A percentile compares a stretch with the other conserved stretches of the same genome.
phyloP scores from a whole-genome alignment of 2,113 vertebrate species.

The Alces alces region DNA sequence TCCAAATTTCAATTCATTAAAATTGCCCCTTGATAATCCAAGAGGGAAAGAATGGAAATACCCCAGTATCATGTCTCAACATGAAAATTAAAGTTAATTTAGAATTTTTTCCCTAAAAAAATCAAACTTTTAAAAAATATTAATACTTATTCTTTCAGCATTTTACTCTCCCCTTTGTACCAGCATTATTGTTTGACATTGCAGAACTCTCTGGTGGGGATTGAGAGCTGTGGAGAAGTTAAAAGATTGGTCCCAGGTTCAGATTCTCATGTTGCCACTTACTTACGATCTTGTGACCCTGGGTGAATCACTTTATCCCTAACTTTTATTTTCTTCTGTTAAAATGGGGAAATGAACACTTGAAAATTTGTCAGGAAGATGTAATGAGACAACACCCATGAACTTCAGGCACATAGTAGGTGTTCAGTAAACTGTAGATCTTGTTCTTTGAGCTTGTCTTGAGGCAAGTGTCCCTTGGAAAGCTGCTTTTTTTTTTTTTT shows the following conservation, averaged over 20 bases:
- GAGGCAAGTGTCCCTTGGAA: not conserved
- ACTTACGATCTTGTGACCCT: not conserved
- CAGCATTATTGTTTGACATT: not conserved
- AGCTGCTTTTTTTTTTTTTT: not conserved
- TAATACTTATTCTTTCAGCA: not conserved
- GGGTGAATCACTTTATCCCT: not conserved
- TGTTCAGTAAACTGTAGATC: not conserved
- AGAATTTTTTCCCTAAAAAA: not conserved
- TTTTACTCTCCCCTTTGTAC: not conserved
- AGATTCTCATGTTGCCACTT: not conserved
- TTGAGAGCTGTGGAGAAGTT: not conserved
- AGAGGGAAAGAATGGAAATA: conserved; percentile 14
- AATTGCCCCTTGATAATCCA: not conserved
- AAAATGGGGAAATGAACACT: not conserved
- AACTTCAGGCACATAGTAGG: not conserved
- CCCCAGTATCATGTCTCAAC: not conserved
- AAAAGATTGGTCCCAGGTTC: not conserved
- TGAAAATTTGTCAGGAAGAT: not conserved
- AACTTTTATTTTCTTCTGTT: not conserved
- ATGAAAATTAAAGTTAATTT: not conserved
- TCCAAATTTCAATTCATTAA: conserved; percentile 19
- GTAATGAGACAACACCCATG: not conserved
- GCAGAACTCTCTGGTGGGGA: not conserved
- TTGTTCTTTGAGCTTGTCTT: not conserved
- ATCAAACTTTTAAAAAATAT: not conserved